These are phyloP conservation scores for Nomada flava DNA, from an alignment of 2,888 invertebrate genomes.

Conservation along the genomic window DNA sequence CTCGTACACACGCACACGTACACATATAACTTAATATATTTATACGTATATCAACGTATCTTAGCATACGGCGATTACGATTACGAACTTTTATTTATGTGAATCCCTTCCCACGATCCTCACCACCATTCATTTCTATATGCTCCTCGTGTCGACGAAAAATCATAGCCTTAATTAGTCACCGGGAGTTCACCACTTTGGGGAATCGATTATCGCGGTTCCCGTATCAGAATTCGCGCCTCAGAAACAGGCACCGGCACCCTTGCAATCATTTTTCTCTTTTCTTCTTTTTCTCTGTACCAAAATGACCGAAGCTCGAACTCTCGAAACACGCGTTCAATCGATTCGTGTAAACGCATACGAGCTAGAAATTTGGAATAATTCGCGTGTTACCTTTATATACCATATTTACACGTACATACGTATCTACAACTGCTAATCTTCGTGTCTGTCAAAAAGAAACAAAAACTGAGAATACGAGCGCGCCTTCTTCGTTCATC, in stretches of 20 bases:
- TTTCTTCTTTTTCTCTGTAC: no score
- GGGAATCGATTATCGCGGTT: conserved; percentile 15
- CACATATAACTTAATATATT: conserved; percentile 41
- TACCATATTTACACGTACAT: conserved; percentile 53
- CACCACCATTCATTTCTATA: background rate
- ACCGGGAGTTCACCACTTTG: conserved; percentile 53
- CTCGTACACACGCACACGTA: background rate
- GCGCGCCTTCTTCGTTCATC: conserved; percentile 24
- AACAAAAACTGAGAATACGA: conserved; percentile 47
- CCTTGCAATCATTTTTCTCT: background rate
- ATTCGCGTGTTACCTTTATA: conserved; percentile 30
- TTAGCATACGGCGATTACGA: conserved; percentile 49
- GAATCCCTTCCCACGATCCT: conserved; percentile 7
- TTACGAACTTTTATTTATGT: conserved; percentile 37
- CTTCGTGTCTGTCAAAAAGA: conserved; percentile 46
- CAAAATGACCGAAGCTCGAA: conserved; percentile 1
- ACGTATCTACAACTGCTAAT: conserved; percentile 62
- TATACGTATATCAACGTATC: conserved; percentile 56
- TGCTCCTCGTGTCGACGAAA: conserved; percentile 10
- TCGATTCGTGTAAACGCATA: conserved; percentile 38
- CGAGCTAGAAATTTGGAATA: conserved; percentile 36
- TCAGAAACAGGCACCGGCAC: background rate
- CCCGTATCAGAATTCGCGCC: conserved; percentile 10
- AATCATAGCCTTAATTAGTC: conserved; percentile 64
- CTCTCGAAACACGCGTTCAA: conserved; percentile 1